Conservation (phyloP, 1,140 invertebrate genomes). For the Centruroides vittatus region DNA sequence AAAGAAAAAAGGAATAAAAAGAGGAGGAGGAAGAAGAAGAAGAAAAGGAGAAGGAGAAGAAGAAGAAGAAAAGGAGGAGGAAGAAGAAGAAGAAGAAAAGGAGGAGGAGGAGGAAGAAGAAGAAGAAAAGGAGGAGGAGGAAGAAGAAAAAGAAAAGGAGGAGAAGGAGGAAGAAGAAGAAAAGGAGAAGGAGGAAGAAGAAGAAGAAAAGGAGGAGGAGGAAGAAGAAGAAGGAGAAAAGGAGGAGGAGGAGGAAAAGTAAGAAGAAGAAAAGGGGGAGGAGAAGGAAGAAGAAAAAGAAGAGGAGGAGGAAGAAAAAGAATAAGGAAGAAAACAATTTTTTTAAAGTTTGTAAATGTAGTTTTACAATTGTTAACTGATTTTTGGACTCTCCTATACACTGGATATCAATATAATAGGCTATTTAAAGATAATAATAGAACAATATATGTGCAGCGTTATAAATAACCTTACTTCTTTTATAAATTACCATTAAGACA, state of each 20-base stretch:
- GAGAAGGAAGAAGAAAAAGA: neutral
- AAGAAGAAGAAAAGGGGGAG: neutral
- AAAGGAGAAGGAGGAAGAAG: neutral
- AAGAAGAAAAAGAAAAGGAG: neutral
- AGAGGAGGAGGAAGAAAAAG: neutral
- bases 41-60: neutral
- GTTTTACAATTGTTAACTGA: no score
- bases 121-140: neutral
- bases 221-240: neutral
- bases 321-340: neutral
- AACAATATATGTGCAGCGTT: no score
- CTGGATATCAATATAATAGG: no score
- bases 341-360: no score
- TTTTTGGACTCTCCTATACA: no score
- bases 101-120: neutral
- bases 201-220: neutral
- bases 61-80: neutral
- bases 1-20: neutral
- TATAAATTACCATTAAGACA: no score
- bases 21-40: neutral
- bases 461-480: no score
- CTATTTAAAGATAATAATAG: no score
- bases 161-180: neutral
- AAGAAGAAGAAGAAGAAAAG: neutral
- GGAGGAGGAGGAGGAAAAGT: neutral